These are phyloP conservation scores for Phrixothrix hirtus DNA, from an alignment of 2,888 invertebrate genomes.

Conservation along the genomic window DNA sequence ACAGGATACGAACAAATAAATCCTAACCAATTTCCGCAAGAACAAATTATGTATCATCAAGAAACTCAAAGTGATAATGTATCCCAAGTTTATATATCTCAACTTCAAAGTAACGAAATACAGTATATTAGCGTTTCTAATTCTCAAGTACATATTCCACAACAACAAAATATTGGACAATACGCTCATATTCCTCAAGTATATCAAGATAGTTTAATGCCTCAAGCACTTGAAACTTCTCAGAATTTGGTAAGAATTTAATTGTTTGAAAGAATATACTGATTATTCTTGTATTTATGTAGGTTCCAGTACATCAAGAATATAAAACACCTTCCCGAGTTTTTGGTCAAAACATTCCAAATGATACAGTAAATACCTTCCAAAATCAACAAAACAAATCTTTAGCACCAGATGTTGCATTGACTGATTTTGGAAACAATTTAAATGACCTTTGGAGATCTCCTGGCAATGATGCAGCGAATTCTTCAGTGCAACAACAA, in stretches of 20 bases:
- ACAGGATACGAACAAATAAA: not conserved
- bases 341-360: slow-evolving; percentile 14
- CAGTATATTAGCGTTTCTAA: too few relatives aligned
- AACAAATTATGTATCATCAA: too few relatives aligned
- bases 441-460: slow-evolving; percentile 24
- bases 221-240: too few relatives aligned
- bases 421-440: slow-evolving; percentile 9
- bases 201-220: slow-evolving; percentile 10
- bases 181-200: slow-evolving; percentile 8
- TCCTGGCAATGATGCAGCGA: slow-evolving; percentile 4
- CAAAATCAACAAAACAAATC: slow-evolving; percentile 1
- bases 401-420: not conserved
- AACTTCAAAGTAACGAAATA: too few relatives aligned
- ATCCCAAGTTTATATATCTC: too few relatives aligned
- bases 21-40: slow-evolving; percentile 14
- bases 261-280: too few relatives aligned
- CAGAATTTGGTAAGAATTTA: too few relatives aligned
- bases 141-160: too few relatives aligned
- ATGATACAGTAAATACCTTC: not conserved
- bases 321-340: too few relatives aligned
- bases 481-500: slow-evolving; percentile 9
- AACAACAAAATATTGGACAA: slow-evolving; percentile 11
- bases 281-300: too few relatives aligned
- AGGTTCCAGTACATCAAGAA: too few relatives aligned
- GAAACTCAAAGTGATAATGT: too few relatives aligned